Base-by-base conservation (phyloP, 2,797 vertebrate genomes). In the Adrianichthys oophorus region DNA sequence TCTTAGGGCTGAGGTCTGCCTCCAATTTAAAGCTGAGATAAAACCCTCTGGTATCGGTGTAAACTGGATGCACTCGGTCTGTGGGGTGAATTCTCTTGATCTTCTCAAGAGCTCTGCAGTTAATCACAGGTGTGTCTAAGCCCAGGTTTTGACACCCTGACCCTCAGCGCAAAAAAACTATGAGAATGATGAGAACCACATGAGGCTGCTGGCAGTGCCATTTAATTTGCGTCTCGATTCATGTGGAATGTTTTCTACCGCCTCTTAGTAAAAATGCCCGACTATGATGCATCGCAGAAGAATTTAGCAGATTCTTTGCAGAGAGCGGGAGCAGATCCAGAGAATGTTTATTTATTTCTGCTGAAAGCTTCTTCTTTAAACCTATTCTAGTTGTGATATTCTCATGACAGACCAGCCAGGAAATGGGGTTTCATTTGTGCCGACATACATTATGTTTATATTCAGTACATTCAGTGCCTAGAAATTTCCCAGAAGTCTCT, bases 371-470 rank as follows among this genome's bases (percentile, higher is more conserved):
- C 41, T 18, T 51, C 7, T 57, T 50, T 44, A 70, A n/a, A 68
- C 8, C 29, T 41, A 72, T 49, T 59, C 43, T 59, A 54, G 59
- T 41, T 6, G 41, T 65, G 62, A 56, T 66, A 84, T 86, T 84
- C 72, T 81, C 65, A 73, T 84, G 67, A 76, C 0, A 17, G 45
- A 59, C 16, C 44, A 56, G 76, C 50, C 76, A 85, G 80, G 85
- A 90, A 86, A 76, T 79, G 69, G 70, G 75, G 64, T 81, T 83
- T 60, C 73, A 75, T 80, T 71, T 81, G 76, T 74, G 57, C 60
- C 68, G 46, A 62, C 65, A 55, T 74, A 73, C 73, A 83, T 68
- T 74, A 74, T 68, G 53, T 84, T 47, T 37, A 67, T 70, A 29
- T 7, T 29, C 26, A 29, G 7, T 5, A 26, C 6, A 29, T 29